phyloP scores from a whole-genome alignment of 2,113 vertebrate genomes.

The Trematomus loennbergii region DNA sequence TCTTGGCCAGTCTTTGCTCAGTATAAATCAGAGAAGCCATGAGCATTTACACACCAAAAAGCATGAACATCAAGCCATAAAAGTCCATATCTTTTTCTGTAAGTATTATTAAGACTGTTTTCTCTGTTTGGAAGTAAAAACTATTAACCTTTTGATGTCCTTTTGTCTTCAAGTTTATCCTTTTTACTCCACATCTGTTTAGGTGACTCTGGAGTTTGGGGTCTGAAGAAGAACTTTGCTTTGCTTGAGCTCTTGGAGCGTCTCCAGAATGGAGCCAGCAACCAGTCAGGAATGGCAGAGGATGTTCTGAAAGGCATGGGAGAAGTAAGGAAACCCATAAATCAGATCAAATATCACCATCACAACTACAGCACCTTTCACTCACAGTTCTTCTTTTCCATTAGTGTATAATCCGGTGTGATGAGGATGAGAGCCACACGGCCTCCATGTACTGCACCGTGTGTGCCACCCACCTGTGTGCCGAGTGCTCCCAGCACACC shows the following conservation, averaged over 20 bases:
- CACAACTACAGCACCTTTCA: neutral
- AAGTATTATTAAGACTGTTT: neutral
- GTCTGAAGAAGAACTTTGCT: slow-evolving; percentile 99
- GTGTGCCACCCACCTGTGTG: slow-evolving; percentile 96
- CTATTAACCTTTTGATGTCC: neutral
- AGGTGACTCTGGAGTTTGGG: slow-evolving; percentile 99
- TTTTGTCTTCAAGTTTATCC: too few species aligned
- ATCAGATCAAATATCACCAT: neutral
- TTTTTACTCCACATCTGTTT: neutral
- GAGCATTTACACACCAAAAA: too few species aligned
- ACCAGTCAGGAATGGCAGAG: slow-evolving; percentile 90
- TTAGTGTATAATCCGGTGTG: slow-evolving; percentile 94
- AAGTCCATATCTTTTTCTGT: neutral
- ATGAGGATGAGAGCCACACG: slow-evolving; percentile 95
- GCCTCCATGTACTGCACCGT: slow-evolving; percentile 98
- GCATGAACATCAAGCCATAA: too few species aligned
- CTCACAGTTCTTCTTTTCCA: neutral
- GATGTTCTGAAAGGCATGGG: slow-evolving; percentile 91
- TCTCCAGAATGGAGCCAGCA: slow-evolving; percentile 93
- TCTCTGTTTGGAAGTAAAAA: neutral
- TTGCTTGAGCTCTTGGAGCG: slow-evolving; percentile 95
- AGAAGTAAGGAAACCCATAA: slow-evolving; percentile 85
- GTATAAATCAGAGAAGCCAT: too few species aligned
- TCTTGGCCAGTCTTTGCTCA: neutral
- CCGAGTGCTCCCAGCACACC: slow-evolving; percentile 95